Evolutionary conservation across 2,888 invertebrate genomes (phyloP).

Genomic region (Hydriomena furcata): DNA sequence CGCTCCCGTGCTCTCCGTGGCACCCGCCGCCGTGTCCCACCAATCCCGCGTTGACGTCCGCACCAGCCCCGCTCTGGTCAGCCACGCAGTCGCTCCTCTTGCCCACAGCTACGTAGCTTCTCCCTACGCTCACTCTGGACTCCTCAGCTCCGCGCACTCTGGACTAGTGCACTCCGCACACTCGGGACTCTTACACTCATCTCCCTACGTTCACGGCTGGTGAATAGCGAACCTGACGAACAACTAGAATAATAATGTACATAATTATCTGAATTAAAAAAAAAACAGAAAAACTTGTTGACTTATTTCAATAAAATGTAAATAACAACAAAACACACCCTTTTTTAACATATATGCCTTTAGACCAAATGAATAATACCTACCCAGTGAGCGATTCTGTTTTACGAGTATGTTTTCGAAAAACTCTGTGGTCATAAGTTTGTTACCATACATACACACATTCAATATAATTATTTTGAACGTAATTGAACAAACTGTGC

Average conservation of each 20-base stretch:
- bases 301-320: constrained; percentile 36
- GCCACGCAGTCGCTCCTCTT: constrained; percentile 49
- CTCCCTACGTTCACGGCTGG: constrained; percentile 63
- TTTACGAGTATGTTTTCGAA: too few relatives aligned
- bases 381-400: too few relatives aligned
- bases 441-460: too few relatives aligned
- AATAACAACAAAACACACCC: constrained; percentile 9
- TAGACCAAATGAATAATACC: too few relatives aligned
- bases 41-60: constrained; percentile 60
- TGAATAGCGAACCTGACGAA: constrained; percentile 68
- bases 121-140: constrained; percentile 45
- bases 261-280: constrained; percentile 47
- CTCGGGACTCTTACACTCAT: constrained; percentile 39
- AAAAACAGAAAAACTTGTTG: constrained; percentile 52
- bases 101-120: constrained; percentile 41
- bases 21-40: constrained; percentile 63
- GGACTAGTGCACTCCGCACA: constrained; percentile 28
- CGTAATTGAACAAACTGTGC: too few relatives aligned
- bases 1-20: constrained; percentile 40
- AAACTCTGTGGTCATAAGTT: too few relatives aligned
- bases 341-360: too few relatives aligned
- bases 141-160: too few relatives aligned
- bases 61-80: constrained; percentile 53
- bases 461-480: too few relatives aligned
- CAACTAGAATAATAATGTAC: constrained; percentile 44